These are phyloP conservation scores for Entomobrya multifasciata DNA, from an alignment of 2,888 invertebrate genomes.

Conservation along the genomic window DNA sequence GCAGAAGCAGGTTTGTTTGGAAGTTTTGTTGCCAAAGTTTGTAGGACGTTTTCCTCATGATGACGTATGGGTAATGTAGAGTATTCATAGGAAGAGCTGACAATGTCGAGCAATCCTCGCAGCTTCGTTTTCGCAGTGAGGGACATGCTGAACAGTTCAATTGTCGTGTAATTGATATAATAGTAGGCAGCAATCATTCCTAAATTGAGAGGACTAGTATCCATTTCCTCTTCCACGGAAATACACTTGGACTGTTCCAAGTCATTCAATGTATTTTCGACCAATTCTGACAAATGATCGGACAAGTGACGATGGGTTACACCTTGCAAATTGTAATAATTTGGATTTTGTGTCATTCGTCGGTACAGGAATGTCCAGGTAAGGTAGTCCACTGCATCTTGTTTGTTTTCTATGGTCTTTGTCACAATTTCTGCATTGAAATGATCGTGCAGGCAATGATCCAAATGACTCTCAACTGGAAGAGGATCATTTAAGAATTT, in stretches of 20 bases:
- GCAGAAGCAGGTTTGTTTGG: constrained; percentile 88
- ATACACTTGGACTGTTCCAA: constrained; percentile 98
- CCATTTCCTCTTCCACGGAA: constrained; percentile 98
- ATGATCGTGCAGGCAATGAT: constrained; percentile 98
- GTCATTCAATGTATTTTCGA: constrained; percentile 96
- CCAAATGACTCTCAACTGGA: constrained; percentile 98
- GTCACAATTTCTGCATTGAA: constrained; percentile 99
- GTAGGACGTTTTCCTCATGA: constrained; percentile 94
- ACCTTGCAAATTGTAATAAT: constrained; percentile 99
- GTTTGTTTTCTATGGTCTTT: constrained; percentile 99
- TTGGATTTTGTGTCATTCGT: constrained; percentile 98
- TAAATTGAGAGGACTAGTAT: constrained; percentile 96
- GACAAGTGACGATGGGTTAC: constrained; percentile 98
- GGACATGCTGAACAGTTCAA: constrained; percentile 98
- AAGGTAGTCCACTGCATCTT: constrained; percentile 99
- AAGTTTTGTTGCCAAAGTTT: constrained; percentile 84
- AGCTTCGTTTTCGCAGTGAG: constrained; percentile 98
- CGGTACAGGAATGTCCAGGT: constrained; percentile 99
- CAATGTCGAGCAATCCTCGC: constrained; percentile 97
- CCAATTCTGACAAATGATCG: constrained; percentile 98
- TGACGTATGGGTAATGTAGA: constrained; percentile 96
- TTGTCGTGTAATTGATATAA: constrained; percentile 99
- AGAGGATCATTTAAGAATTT: constrained; percentile 98
- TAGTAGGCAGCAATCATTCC: constrained; percentile 99
- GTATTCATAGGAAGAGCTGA: constrained; percentile 98